Conservation (phyloP, 2,888 invertebrate species). For the Macaria liturata region DNA sequence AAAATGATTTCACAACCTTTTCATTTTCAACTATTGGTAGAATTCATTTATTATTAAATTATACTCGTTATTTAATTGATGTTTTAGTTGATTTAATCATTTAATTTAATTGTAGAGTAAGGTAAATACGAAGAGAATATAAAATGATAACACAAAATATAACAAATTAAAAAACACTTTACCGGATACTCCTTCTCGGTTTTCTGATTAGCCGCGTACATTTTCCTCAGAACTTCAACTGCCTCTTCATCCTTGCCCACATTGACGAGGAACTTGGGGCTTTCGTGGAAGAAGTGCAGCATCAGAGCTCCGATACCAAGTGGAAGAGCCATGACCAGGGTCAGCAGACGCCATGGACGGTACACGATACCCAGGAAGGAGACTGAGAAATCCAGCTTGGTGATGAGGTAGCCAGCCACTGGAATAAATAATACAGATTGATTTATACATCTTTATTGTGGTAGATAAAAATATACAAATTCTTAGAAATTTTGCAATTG, state of each 20-base stretch:
- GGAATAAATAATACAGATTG: constrained; percentile 28
- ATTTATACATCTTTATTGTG: too few relatives aligned
- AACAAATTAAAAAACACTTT: constrained; percentile 30
- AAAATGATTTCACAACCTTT: too few relatives aligned
- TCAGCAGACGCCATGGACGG: constrained; percentile 70
- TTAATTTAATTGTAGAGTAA: too few relatives aligned
- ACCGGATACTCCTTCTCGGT: constrained; percentile 57
- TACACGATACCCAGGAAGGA: constrained; percentile 57
- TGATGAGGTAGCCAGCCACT: constrained; percentile 68
- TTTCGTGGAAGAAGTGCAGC: constrained; percentile 86
- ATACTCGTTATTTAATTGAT: too few relatives aligned
- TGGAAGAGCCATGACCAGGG: constrained; percentile 83
- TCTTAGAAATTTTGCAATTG: too few relatives aligned
- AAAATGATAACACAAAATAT: too few relatives aligned
- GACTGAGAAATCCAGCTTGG: constrained; percentile 62
- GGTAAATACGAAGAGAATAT: too few relatives aligned
- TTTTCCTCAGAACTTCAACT: constrained; percentile 80
- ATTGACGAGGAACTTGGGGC: constrained; percentile 89
- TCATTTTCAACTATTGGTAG: too few relatives aligned
- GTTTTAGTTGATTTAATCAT: too few relatives aligned
- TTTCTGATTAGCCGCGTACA: constrained; percentile 83
- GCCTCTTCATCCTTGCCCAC: constrained; percentile 85
- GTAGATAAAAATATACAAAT: too few relatives aligned
- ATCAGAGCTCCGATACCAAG: constrained; percentile 83
- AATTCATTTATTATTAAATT: too few relatives aligned